Evolutionary conservation across 2,113 vertebrate species (phyloP), one percentile per base, ranked within the genome.

Genomic region (Neopipo cinnamomea): DNA sequence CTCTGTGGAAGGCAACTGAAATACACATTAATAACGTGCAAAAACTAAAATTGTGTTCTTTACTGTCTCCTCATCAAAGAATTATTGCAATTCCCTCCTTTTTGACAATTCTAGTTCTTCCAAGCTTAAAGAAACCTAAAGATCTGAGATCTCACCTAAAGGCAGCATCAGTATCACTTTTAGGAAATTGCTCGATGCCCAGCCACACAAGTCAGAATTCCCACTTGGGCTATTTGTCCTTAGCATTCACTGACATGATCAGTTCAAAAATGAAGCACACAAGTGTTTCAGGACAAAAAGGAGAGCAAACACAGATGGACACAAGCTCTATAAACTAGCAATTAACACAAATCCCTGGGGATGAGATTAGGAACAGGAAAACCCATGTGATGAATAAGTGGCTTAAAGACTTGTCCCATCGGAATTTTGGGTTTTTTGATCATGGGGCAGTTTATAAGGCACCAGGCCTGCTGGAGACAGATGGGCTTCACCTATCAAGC

Each of bases 151-250:
- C 24, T 10, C 30, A 39, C n/a, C 17, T 37, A 75, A 37, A 12
- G 37, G 28, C 31, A 85, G 61, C 31, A 87, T 14, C 52, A 71
- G 15, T 10, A 91, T 5, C 23, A 15, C 27, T 67, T 70, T 28
- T 20, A 61, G n/a, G 49, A 63, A 70, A 78, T 0, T 8, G 30
- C 47, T 67, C 0, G 0, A 41, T n/a, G 53, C 8, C 49, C 56
- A 78, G 63, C 11, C 33, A 39, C 21, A n/a, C 0, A 4, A 55
- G 17, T 22, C 5, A 8, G 17, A 63, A 13, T 44, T 66, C 41
- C 18, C 3, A 0, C 14, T 23, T 58, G 8, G 25, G 50, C 3
- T 39, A 4, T 5, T 47, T 23, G 6, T 81, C 47, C 42, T 77
- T 39, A 74, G 50, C 27, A 6, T 39, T 59, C 49, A 50, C 19